These are phyloP conservation scores for Nycticorax nycticorax DNA, from an alignment of 2,113 vertebrate genomes.

Conservation along the genomic window DNA sequence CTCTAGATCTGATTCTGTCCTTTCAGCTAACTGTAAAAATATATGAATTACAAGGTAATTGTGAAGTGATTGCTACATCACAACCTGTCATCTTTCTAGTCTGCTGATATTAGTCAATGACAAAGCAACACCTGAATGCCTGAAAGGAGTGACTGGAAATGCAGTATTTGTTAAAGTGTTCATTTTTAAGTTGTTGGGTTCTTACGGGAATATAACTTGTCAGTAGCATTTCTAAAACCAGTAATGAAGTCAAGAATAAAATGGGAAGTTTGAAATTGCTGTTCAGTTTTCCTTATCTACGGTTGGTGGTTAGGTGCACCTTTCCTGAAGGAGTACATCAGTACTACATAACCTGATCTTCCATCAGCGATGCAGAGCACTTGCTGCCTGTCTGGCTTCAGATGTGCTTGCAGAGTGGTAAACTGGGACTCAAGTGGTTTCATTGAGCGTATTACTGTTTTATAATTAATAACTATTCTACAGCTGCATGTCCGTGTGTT, in stretches of 20 bases:
- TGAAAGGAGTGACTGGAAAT: neutral
- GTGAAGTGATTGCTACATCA: neutral
- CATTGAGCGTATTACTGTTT: neutral
- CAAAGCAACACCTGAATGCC: neutral
- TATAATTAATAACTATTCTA: neutral
- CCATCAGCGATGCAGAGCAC: neutral
- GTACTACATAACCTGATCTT: neutral
- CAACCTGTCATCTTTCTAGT: neutral
- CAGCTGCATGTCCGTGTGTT: accelerated
- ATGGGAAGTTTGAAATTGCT: neutral
- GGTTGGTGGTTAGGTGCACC: neutral
- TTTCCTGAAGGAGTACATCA: neutral
- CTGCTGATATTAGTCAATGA: neutral
- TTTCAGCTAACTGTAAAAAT: neutral
- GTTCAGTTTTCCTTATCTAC: neutral
- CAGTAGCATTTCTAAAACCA: neutral
- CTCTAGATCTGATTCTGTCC: neutral
- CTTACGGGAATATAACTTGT: neutral
- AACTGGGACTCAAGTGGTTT: neutral
- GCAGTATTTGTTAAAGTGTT: neutral
- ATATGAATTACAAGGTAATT: neutral
- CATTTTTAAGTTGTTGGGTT: neutral
- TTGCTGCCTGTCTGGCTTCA: neutral
- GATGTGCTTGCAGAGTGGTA: neutral
- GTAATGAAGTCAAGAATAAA: neutral